Conservation (phyloP, 2,888 invertebrate genomes). For the Agrenia bidenticulata region DNA sequence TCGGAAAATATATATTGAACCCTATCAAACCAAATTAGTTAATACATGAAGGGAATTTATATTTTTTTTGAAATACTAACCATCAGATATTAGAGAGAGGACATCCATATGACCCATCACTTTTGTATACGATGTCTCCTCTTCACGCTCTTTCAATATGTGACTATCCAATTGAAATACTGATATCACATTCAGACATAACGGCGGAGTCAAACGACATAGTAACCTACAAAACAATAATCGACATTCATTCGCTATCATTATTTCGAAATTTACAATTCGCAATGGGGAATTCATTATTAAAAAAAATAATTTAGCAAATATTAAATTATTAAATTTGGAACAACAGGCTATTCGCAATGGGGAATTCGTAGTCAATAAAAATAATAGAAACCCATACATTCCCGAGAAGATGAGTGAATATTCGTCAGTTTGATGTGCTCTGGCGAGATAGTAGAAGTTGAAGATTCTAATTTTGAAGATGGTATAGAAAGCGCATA, state of each 20-base stretch:
- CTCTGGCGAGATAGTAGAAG: slow-evolving; percentile 80
- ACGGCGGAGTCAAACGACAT: slow-evolving; percentile 93
- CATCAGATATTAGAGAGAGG: slow-evolving; percentile 91
- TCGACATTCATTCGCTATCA: too few species aligned
- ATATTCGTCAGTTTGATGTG: slow-evolving; percentile 98
- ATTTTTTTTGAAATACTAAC: too few species aligned
- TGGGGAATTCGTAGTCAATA: too few species aligned
- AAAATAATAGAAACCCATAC: too few species aligned
- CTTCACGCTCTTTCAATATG: slow-evolving; percentile 73
- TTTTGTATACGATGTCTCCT: slow-evolving; percentile 90
- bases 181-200: slow-evolving; percentile 97
- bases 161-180: slow-evolving; percentile 98
- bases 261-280: too few species aligned
- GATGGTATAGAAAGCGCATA: slow-evolving; percentile 97
- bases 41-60: too few species aligned
- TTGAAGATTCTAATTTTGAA: slow-evolving; percentile 94
- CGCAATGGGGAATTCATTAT: too few species aligned
- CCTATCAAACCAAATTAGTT: too few species aligned
- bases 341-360: slow-evolving; percentile 13
- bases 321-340: not conserved
- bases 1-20: slow-evolving; percentile 98
- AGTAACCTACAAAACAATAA: slow-evolving; percentile 65
- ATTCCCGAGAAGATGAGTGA: slow-evolving; percentile 98
- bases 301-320: slow-evolving; percentile 8
- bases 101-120: slow-evolving; percentile 99